Conservation (phyloP, 1,140 invertebrate genomes). For the Oryzaephilus surinamensis region DNA sequence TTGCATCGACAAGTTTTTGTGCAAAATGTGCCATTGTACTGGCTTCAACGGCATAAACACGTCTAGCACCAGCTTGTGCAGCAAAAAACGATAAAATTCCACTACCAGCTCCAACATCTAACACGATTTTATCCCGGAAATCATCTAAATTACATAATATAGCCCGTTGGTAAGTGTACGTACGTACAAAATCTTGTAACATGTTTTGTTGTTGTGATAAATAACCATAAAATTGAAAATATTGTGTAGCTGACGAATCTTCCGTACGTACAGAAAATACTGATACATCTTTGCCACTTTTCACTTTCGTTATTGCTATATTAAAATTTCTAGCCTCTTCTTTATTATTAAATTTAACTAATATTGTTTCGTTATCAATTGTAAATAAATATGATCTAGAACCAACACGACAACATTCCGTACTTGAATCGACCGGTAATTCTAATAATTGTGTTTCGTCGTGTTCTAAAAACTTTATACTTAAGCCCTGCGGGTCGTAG, state of each 20-base stretch:
- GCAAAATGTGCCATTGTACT: slow-evolving; percentile 97
- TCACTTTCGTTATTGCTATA: slow-evolving; percentile 63
- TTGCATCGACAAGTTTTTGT: slow-evolving; percentile 80
- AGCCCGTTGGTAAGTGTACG: slow-evolving; percentile 95
- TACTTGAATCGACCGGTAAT: slow-evolving; percentile 54
- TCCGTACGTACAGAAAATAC: slow-evolving; percentile 95
- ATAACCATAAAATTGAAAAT: slow-evolving; percentile 98
- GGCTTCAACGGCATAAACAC: slow-evolving; percentile 97
- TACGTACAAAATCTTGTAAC: slow-evolving; percentile 98
- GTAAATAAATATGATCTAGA: slow-evolving; percentile 57
- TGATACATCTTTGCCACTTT: slow-evolving; percentile 65
- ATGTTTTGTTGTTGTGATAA: slow-evolving; percentile 99
- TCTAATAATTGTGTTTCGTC: slow-evolving; percentile 40
- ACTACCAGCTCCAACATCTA: slow-evolving; percentile 95
- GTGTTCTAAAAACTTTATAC: slow-evolving; percentile 49
- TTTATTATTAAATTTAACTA: slow-evolving; percentile 41
- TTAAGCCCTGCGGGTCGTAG: slow-evolving; percentile 66
- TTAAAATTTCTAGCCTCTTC: slow-evolving; percentile 68
- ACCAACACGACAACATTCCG: slow-evolving; percentile 57
- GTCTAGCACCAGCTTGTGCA: slow-evolving; percentile 90
- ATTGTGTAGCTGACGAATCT: slow-evolving; percentile 93
- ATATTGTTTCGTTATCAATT: slow-evolving; percentile 49
- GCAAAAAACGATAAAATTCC: slow-evolving; percentile 99
- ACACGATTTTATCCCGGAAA: slow-evolving; percentile 82
- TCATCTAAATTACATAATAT: slow-evolving; percentile 89